Evolutionary conservation across 1,140 invertebrate species (phyloP).

Genomic region (Cyclargus thomasi): DNA sequence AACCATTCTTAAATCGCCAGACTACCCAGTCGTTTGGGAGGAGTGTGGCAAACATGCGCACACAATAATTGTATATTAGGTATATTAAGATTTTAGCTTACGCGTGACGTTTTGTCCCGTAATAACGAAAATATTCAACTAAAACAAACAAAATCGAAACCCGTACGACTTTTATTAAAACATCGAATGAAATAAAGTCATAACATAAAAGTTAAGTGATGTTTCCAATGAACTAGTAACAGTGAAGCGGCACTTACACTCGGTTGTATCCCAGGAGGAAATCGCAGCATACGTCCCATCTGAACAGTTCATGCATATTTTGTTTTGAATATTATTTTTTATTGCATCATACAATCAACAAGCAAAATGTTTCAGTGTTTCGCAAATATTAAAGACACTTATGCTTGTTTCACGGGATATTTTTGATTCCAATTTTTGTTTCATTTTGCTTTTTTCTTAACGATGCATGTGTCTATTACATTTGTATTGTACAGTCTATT

Average conservation of each 20-base stretch:
- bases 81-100: no score
- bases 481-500: no score
- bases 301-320: constrained; percentile 15
- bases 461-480: no score
- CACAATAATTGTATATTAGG: no score
- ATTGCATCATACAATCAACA: constrained; percentile 15
- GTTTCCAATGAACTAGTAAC: constrained; percentile 10
- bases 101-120: background rate
- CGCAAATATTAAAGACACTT: background rate
- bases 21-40: no score
- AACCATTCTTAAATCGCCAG: no score
- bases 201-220: constrained; percentile 12
- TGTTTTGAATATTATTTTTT: constrained; percentile 16
- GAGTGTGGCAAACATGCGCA: no score
- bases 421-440: background rate
- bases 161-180: constrained; percentile 1
- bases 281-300: constrained; percentile 10
- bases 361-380: constrained; percentile 5
- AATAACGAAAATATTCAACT: background rate
- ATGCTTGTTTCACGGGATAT: background rate
- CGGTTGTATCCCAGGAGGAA: constrained; percentile 11
- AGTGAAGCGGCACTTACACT: background rate
- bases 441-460: background rate
- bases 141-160: background rate
- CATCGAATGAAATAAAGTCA: constrained; percentile 9